Evolutionary conservation across 1,140 invertebrate genomes (phyloP).

Genomic region (Rhysida immarginata): DNA sequence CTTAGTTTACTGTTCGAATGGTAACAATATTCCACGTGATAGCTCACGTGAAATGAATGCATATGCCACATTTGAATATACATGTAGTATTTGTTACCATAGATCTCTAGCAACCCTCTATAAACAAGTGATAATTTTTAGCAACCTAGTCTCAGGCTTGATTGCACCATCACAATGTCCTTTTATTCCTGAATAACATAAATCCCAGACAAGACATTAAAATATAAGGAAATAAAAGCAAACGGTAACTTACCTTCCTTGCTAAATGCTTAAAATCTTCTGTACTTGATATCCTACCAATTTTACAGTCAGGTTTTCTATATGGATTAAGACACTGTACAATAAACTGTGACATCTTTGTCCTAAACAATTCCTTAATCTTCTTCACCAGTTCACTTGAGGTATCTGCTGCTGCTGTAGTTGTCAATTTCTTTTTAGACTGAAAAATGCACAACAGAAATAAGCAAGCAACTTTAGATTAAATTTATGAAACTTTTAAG

Average conservation of each 20-base stretch:
- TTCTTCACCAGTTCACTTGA: constrained; percentile 35
- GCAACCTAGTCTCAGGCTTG: too few species aligned
- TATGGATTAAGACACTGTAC: constrained; percentile 81
- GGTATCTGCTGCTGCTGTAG: constrained; percentile 34
- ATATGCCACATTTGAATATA: too few species aligned
- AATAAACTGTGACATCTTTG: constrained; percentile 75
- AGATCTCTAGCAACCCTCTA: too few species aligned
- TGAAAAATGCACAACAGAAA: background rate
- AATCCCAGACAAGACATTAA: too few species aligned
- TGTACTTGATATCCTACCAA: constrained; percentile 68
- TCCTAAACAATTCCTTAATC: constrained; percentile 75
- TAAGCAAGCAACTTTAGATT: background rate
- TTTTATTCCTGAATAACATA: too few species aligned
- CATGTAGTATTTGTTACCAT: too few species aligned
- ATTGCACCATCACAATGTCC: too few species aligned
- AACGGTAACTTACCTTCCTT: constrained; percentile 53
- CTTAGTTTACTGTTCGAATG: too few species aligned
- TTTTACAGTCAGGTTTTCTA: constrained; percentile 61
- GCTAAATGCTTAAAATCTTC: constrained; percentile 94
- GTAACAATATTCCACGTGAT: too few species aligned
- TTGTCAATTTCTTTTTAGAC: constrained; percentile 15
- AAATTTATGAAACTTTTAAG: too few species aligned
- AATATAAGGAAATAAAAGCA: background rate
- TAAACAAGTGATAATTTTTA: too few species aligned
- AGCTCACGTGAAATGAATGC: too few species aligned